phyloP scores from a whole-genome alignment of 2,797 vertebrate genomes.

The Peromyscus nudipes region DNA sequence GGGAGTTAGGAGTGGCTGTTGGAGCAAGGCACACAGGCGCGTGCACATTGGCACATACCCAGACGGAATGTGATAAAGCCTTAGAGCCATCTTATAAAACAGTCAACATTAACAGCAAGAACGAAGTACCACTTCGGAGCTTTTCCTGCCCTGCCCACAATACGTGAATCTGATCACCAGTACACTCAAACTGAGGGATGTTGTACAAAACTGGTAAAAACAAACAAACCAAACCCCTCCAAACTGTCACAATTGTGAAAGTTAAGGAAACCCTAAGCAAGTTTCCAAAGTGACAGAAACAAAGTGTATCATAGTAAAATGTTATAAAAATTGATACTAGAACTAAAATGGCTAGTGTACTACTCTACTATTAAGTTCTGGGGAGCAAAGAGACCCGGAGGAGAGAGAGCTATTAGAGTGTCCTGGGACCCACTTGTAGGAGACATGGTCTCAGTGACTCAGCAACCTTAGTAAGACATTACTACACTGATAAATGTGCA shows the following conservation, averaged over 20 bases:
- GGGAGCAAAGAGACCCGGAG: not conserved
- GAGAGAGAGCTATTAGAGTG: not conserved
- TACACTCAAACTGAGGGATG: not conserved
- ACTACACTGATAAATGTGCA: not conserved
- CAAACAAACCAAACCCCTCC: not conserved
- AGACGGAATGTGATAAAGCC: not conserved
- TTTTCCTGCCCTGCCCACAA: not conserved
- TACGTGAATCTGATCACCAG: not conserved
- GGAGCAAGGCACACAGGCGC: not conserved
- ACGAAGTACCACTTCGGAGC: not conserved
- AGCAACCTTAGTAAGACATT: not conserved
- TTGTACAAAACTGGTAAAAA: not conserved
- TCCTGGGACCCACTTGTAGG: not conserved
- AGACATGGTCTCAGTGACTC: not conserved
- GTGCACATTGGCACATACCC: not conserved
- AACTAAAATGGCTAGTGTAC: not conserved
- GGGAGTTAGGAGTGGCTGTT: not conserved
- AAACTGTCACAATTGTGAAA: not conserved
- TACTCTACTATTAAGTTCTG: not conserved
- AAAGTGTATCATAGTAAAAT: not conserved
- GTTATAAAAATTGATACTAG: not conserved
- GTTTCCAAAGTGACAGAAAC: slow-evolving; percentile 18
- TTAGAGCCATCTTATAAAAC: not conserved
- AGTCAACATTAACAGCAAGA: not conserved
- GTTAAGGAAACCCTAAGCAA: not conserved